A percentile compares a stretch with the other conserved stretches of the same genome.
phyloP scores from a whole-genome alignment of 2,888 invertebrate species.

The Lysandra bellargus region DNA sequence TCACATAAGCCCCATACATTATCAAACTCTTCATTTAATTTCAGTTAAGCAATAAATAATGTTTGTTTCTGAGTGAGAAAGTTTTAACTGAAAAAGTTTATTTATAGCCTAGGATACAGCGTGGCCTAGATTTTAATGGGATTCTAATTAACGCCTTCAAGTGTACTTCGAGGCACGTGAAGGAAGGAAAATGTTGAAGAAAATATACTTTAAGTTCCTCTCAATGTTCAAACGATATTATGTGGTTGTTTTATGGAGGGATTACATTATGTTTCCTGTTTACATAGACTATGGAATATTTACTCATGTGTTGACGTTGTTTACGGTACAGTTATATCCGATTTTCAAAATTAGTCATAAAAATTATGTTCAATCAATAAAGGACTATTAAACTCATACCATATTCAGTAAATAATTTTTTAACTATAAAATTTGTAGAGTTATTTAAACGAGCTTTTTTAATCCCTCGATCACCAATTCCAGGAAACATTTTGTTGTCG shows the following conservation, averaged over 20 bases:
- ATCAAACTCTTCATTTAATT: no score
- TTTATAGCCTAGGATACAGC: slow-evolving; percentile 6
- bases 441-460: neutral
- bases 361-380: neutral
- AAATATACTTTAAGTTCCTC: neutral
- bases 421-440: no score
- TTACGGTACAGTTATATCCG: neutral
- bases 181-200: neutral
- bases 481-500: no score
- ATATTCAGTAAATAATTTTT: neutral
- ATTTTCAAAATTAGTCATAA: neutral
- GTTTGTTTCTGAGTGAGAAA: no score
- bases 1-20: no score
- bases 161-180: neutral
- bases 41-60: no score
- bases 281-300: neutral
- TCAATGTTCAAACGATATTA: neutral
- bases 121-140: slow-evolving; percentile 14
- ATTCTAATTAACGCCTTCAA: slow-evolving; percentile 13
- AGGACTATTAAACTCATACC: neutral
- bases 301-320: neutral
- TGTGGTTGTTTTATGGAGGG: neutral
- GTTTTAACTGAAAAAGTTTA: neutral
- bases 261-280: neutral
- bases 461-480: no score